Conservation (phyloP, 2,113 vertebrate species). For the Serilophus lunatus region DNA sequence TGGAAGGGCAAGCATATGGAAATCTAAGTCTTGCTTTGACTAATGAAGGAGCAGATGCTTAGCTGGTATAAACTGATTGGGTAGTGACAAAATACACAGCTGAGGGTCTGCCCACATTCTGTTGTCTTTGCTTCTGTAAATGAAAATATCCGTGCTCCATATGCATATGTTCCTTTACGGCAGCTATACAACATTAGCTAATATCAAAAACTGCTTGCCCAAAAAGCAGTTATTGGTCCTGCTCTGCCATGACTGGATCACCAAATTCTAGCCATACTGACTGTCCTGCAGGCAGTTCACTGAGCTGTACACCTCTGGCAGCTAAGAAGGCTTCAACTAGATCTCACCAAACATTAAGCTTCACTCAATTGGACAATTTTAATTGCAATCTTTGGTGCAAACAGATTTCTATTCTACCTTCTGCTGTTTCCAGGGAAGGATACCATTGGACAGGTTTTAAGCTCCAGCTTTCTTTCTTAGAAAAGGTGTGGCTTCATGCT, state of each 20-base stretch:
- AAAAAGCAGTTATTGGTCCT: neutral
- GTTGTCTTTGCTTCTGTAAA: neutral
- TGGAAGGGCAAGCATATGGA: neutral
- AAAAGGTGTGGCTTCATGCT: neutral
- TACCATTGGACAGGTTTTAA: neutral
- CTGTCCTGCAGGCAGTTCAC: neutral
- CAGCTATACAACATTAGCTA: neutral
- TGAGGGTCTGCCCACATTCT: neutral
- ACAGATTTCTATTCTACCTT: neutral
- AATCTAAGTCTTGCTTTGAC: neutral
- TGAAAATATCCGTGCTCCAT: neutral
- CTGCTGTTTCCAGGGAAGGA: neutral
- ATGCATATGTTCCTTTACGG: neutral
- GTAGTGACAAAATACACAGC: neutral
- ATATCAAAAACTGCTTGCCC: neutral
- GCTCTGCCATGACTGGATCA: neutral
- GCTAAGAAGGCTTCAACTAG: neutral
- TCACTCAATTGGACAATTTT: neutral
- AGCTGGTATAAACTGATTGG: neutral
- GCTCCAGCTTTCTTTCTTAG: neutral
- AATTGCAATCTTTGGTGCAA: neutral
- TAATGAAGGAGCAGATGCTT: neutral
- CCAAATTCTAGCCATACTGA: fast-evolving
- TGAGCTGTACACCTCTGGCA: neutral
- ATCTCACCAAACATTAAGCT: fast-evolving